A percentile compares a stretch with the other conserved stretches of the same genome.
Conservation (phyloP, 64 coral and sea anemone genomes). For the Anthopleura sola region DNA sequence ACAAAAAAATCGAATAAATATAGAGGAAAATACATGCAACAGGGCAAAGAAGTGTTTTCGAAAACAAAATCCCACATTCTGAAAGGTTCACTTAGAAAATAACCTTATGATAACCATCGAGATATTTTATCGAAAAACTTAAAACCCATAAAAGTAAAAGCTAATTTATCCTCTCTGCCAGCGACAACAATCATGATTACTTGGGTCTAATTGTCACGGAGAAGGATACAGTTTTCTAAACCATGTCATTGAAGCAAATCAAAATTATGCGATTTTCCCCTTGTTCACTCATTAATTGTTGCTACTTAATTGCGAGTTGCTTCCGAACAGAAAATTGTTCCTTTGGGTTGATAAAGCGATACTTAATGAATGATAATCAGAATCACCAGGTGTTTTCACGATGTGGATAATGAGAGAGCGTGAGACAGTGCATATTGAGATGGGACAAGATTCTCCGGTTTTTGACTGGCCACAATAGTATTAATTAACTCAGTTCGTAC, state of each 20-base stretch:
- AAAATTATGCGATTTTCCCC: conserved; percentile 23
- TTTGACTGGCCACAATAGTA: conserved; percentile 56
- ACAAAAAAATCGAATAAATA: background rate
- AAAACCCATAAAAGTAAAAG: background rate
- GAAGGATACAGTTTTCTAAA: conserved; percentile 37
- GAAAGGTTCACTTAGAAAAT: background rate
- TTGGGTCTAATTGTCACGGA: conserved; percentile 47
- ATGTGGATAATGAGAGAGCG: conserved; percentile 37
- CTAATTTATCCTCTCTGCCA: background rate
- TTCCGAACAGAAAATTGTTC: conserved; percentile 60
- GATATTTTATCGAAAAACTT: background rate
- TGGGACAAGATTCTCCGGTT: conserved; percentile 19
- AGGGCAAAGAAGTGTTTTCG: too few relatives aligned
- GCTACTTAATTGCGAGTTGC: conserved; percentile 44
- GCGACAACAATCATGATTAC: background rate
- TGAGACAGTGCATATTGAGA: conserved; percentile 42
- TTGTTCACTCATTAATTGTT: conserved; percentile 60
- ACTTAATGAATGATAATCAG: conserved; percentile 51
- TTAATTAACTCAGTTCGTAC: conserved; percentile 61
- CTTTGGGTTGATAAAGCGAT: conserved; percentile 30
- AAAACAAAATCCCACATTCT: background rate
- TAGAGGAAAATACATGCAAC: background rate
- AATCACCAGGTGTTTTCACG: conserved; percentile 36
- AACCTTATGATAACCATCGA: background rate
- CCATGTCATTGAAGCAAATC: conserved; percentile 41